A percentile compares a stretch with the other conserved stretches of the same genome.
These are phyloP conservation scores for Athalia cordata DNA, from an alignment of 2,888 invertebrate genomes.

Conservation along the genomic window DNA sequence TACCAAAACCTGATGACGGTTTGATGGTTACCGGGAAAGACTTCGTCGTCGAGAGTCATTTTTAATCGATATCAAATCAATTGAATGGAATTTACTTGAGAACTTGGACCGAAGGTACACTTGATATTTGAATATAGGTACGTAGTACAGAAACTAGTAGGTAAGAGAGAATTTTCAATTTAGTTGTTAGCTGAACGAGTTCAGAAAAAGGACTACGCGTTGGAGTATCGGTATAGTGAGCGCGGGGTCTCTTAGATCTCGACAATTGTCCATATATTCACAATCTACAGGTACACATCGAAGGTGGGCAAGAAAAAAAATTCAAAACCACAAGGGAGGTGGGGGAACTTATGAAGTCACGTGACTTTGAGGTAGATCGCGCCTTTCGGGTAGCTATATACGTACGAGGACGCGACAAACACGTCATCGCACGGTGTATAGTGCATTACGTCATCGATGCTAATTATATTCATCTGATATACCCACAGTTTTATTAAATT, in stretches of 20 bases:
- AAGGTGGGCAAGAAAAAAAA: conserved; percentile 27
- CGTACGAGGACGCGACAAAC: background rate
- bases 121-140: background rate
- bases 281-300: conserved; percentile 2
- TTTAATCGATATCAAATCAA: background rate
- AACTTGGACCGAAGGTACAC: background rate
- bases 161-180: background rate
- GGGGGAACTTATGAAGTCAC: conserved; percentile 30
- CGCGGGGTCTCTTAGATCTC: background rate
- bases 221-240: conserved; percentile 21
- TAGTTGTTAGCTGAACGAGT: conserved; percentile 8
- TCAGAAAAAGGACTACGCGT: conserved; percentile 27
- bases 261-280: conserved; percentile 4
- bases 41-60: conserved; percentile 61
- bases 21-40: conserved; percentile 67
- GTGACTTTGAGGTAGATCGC: conserved; percentile 4
- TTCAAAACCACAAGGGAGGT: background rate
- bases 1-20: conserved; percentile 67
- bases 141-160: background rate
- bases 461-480: no score
- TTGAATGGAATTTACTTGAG: no score
- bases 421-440: background rate
- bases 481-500: no score
- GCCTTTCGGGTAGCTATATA: background rate
- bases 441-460: no score